A percentile compares a stretch with the other conserved stretches of the same genome.
Conservation (phyloP, 2,888 invertebrate genomes). For the Tineola bisselliella region DNA sequence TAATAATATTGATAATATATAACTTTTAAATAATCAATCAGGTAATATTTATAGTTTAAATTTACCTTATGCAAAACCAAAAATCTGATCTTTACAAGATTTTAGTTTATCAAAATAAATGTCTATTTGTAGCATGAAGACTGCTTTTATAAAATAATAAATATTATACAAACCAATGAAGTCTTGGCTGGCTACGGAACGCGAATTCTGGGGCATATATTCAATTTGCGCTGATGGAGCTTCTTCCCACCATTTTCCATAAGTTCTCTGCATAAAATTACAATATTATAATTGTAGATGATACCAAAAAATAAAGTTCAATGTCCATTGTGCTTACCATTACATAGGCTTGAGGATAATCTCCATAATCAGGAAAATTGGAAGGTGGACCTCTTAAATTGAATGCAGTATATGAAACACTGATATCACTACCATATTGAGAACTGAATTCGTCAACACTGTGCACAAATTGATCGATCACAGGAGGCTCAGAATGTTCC, state of each 20-base stretch:
- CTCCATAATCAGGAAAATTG: constrained; percentile 90
- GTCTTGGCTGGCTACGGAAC: constrained; percentile 76
- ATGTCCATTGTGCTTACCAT: constrained; percentile 68
- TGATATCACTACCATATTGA: constrained; percentile 88
- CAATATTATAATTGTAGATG: constrained; percentile 12
- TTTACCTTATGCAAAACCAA: no score
- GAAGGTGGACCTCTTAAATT: constrained; percentile 87
- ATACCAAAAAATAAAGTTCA: background rate
- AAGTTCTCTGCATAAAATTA: constrained; percentile 73
- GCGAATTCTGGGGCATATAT: constrained; percentile 79
- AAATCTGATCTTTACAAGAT: no score
- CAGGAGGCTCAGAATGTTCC: constrained; percentile 37
- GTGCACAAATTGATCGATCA: constrained; percentile 80
- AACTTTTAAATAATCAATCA: no score
- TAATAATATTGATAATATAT: no score
- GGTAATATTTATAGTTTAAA: no score
- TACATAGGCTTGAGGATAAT: constrained; percentile 89
- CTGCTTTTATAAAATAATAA: background rate
- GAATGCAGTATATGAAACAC: constrained; percentile 87
- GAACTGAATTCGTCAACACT: constrained; percentile 86
- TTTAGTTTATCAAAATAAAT: no score
- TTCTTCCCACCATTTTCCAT: constrained; percentile 86
- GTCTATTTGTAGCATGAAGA: no score
- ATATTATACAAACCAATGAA: constrained; percentile 72
- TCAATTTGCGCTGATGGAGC: constrained; percentile 76